phyloP scores from a whole-genome alignment of 2,888 invertebrate genomes.

The Drosophila helvetica region DNA sequence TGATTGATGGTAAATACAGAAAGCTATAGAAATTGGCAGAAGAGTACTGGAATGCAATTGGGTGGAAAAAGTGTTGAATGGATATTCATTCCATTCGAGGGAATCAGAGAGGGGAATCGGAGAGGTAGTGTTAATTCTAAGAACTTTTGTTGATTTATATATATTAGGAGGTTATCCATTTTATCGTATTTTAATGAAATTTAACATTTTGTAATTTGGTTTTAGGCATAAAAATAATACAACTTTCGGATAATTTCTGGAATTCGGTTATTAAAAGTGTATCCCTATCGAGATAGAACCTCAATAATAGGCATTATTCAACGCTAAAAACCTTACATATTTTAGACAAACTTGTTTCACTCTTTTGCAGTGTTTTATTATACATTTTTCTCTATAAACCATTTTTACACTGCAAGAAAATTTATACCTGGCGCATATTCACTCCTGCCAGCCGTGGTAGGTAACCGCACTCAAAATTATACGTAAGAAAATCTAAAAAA shows the following conservation, averaged over 20 bases:
- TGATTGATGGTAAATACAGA: constrained; percentile 25
- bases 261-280: too few relatives aligned
- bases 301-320: too few relatives aligned
- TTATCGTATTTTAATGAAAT: too few relatives aligned
- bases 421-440: not conserved
- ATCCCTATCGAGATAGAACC: too few relatives aligned
- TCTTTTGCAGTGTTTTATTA: too few relatives aligned
- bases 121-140: not conserved
- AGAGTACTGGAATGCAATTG: not conserved
- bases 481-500: not conserved
- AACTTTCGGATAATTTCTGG: too few relatives aligned
- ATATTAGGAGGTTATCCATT: not conserved
- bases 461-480: not conserved
- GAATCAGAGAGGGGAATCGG: not conserved
- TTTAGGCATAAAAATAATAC: too few relatives aligned
- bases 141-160: not conserved
- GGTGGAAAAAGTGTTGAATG: not conserved
- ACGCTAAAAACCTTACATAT: too few relatives aligned
- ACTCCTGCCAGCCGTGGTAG: too few relatives aligned
- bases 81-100: not conserved
- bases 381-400: too few relatives aligned
- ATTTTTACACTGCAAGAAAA: not conserved
- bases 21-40: not conserved
- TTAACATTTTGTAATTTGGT: too few relatives aligned
- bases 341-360: too few relatives aligned